phyloP scores from a whole-genome alignment of 2,888 invertebrate species.

The Tholera decimalis region DNA sequence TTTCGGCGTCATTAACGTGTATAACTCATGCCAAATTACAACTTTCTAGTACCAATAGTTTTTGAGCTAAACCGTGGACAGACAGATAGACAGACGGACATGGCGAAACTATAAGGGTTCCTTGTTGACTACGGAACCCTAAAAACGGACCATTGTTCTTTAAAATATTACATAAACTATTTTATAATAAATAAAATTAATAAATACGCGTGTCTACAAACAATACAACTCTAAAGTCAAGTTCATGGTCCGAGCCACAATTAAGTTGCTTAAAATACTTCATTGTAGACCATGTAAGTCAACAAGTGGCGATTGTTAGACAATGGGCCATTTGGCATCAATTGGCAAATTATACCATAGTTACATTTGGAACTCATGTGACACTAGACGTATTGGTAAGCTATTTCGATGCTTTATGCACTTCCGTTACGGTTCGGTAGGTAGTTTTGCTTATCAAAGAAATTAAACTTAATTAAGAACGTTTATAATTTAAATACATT shows the following conservation, averaged over 20 bases:
- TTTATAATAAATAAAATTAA: background rate
- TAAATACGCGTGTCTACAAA: background rate
- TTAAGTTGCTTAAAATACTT: slow-evolving; percentile 33
- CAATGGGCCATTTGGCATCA: slow-evolving; percentile 66
- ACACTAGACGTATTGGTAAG: slow-evolving; percentile 18
- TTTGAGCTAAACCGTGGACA: no score
- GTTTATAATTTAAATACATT: background rate
- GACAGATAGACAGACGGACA: no score
- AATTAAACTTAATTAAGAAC: slow-evolving; percentile 1
- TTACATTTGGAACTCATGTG: slow-evolving; percentile 27
- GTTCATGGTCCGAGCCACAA: slow-evolving; percentile 59
- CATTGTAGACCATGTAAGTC: slow-evolving; percentile 55
- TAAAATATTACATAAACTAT: no score
- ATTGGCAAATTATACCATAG: slow-evolving; percentile 50
- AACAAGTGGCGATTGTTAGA: slow-evolving; percentile 51
- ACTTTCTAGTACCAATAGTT: no score
- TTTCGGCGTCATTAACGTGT: no score
- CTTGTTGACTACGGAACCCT: no score
- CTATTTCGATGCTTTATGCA: slow-evolving; percentile 16
- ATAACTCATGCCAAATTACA: no score
- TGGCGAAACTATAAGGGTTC: no score
- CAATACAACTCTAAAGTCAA: slow-evolving; percentile 41
- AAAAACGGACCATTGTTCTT: no score
- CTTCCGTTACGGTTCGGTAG: slow-evolving; percentile 19
- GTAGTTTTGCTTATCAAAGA: slow-evolving; percentile 9